Evolutionary conservation across 2,113 vertebrate genomes (phyloP), one percentile per base, ranked within the genome.

Genomic region (Brienomyrus brachyistius): DNA sequence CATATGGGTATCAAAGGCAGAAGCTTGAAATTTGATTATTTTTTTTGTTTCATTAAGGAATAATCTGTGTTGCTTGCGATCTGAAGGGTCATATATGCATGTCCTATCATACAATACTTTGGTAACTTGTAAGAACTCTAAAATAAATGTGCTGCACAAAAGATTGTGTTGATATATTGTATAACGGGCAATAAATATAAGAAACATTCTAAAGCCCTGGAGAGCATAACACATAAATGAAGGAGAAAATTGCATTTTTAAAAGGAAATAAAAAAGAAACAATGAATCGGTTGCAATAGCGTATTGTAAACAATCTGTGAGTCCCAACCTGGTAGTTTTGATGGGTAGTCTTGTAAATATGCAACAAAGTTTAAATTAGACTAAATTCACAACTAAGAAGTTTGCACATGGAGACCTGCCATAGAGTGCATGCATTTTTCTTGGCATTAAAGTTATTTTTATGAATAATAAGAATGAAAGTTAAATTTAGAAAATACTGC

Each of bases 401-500:
- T 31, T 21, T 43, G 59, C 90, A 91, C 88, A 86, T 35, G 66
- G 90, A 88, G 43, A 90, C 91, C 23, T 93, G 92, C 52, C 31
- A 62, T 51, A 66, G 8, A 66, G 1, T 66, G 23, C 56, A 15
- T 35, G 70, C 1, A 5, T 21, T 15, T 80, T 40, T 43, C 74
- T 80, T 80, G 17, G 35, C 5, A 80, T 17, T 80, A 40, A 80
- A 40, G 6, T 2, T 43, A 19, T 40, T 15, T 43, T 80, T 35
- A 80, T 80, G 5, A 15, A 80, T 80, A 80, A 43, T 80, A 43
- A 21, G 11, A 80, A 80, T 35, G 21, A 80, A 31, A 40, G 40
- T 40, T 17, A 80, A 17, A 80, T 43, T 15, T 80, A 15, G 40
- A 80, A 80, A 80, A 43, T 66, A 66, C 10, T 66, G 59, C 8